Conservation (phyloP, 1,140 invertebrate species). For the Sitophilus oryzae region DNA sequence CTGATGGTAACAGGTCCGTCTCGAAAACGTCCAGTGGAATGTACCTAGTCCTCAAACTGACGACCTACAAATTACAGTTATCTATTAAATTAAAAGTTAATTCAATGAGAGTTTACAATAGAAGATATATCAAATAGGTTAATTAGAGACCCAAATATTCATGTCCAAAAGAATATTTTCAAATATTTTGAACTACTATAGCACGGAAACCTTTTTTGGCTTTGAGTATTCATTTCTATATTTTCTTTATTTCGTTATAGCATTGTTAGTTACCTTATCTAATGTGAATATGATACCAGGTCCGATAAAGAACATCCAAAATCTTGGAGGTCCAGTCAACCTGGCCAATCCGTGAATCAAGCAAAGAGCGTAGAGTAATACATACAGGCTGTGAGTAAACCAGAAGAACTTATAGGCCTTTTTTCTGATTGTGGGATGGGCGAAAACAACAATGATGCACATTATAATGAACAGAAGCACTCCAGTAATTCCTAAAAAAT, state of each 20-base stretch:
- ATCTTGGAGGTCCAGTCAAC: slow-evolving; percentile 85
- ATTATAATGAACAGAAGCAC: slow-evolving; percentile 89
- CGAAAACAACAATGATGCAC: slow-evolving; percentile 95
- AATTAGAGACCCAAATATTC: no score
- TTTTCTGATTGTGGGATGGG: slow-evolving; percentile 88
- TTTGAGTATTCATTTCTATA: no score
- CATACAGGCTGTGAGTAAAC: slow-evolving; percentile 92
- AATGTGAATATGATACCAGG: slow-evolving; percentile 86
- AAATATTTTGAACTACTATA: no score
- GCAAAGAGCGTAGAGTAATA: slow-evolving; percentile 82
- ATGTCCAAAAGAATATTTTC: no score
- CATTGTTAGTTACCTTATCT: slow-evolving; percentile 66
- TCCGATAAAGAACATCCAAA: slow-evolving; percentile 94
- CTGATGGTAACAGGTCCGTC: slow-evolving; percentile 93
- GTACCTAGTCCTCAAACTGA: slow-evolving; percentile 86
- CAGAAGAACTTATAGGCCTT: slow-evolving; percentile 96
- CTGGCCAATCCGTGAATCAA: slow-evolving; percentile 92
- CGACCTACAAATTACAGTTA: slow-evolving; percentile 54
- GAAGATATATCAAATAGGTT: no score
- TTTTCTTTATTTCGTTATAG: no score
- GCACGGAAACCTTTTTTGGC: no score
- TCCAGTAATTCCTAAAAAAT: slow-evolving; percentile 83
- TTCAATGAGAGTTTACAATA: no score
- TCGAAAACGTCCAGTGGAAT: slow-evolving; percentile 92
- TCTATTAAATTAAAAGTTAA: no score